Percentiles rank a stretch among this genome's conserved stretches.
These are phyloP conservation scores for Agrochola litura DNA, from an alignment of 2,888 invertebrate genomes.

Conservation along the genomic window DNA sequence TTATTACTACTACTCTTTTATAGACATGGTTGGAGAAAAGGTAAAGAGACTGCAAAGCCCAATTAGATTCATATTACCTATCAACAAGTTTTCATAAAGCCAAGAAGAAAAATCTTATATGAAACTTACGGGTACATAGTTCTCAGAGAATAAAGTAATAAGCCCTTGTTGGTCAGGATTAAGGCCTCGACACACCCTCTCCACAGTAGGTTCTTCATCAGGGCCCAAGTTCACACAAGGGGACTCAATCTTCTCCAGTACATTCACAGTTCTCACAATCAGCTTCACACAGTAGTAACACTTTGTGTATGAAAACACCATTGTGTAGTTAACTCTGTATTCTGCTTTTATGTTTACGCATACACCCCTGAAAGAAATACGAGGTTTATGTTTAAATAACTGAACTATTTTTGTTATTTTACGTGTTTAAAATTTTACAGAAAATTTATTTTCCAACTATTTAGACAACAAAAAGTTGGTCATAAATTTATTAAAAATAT, in stretches of 20 bases:
- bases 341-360: slow-evolving; percentile 94
- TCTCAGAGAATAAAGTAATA: slow-evolving; percentile 96
- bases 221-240: slow-evolving; percentile 93
- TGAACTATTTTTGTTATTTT: not conserved
- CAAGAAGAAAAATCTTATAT: slow-evolving; percentile 30
- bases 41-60: not conserved
- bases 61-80: slow-evolving; percentile 15
- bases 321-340: slow-evolving; percentile 95
- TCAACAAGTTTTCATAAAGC: not conserved
- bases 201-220: slow-evolving; percentile 92
- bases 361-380: slow-evolving; percentile 89
- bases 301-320: slow-evolving; percentile 93
- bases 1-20: too few species aligned
- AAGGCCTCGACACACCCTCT: slow-evolving; percentile 94
- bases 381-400: not conserved
- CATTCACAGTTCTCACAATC: slow-evolving; percentile 96
- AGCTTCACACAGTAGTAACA: slow-evolving; percentile 97
- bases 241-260: slow-evolving; percentile 96
- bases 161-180: slow-evolving; percentile 95
- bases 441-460: too few species aligned
- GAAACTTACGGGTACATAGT: slow-evolving; percentile 93
- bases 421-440: too few species aligned
- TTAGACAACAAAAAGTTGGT: not conserved
- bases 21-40: not conserved
- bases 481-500: not conserved